Base-by-base conservation (phyloP, 2,888 invertebrate species). In the Acleris laterana region DNA sequence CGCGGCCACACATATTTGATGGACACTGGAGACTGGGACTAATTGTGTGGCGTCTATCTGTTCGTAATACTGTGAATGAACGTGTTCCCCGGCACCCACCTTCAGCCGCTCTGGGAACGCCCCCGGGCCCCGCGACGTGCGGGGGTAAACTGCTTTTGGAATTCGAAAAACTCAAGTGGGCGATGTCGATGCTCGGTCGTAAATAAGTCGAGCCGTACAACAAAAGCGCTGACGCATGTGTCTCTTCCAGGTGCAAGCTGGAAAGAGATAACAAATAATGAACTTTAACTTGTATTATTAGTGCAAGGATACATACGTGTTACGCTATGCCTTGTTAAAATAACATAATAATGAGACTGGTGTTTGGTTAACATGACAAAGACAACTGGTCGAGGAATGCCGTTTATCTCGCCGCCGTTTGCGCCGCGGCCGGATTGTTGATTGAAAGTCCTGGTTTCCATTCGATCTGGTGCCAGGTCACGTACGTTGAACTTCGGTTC, bases 81-180 rank as follows among this genome's bases (percentile, higher is more conserved):
- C 82, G 73, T 77, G 79, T 88, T 87, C 88, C 88, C 85, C 86
- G 83, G 75, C 81, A 74, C 74, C 70, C 74, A 68, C 52, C 42
- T 50, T 51, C 72, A 71, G 72, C n/a, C 66, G 70, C 66, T 69
- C 74, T 69, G 71, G 71, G 74, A 57, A 61, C 17, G 56, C 50
- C 17, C 25, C 53, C 48, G 22, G 25, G n/a, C 17, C 25, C 42
- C 53, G 28, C 50, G 61, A 52, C n/a, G 65, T 48, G 51, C 65
- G 50, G 60, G 64, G 65, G 50, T 55, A 53, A 20, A 64, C 49
- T 61, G 50, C 61, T 61, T 71, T 76, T 60, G 83, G 91, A 92
- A 93, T 93, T 92, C 88, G 90, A 90, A 93, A 90, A 90, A 88
- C 85, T 87, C 82, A 84, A 88, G 88, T 88, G 88, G 88, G 88